These are phyloP conservation scores for Hirtodrosophila alboralis DNA, from an alignment of 2,888 invertebrate genomes.

Conservation along the genomic window DNA sequence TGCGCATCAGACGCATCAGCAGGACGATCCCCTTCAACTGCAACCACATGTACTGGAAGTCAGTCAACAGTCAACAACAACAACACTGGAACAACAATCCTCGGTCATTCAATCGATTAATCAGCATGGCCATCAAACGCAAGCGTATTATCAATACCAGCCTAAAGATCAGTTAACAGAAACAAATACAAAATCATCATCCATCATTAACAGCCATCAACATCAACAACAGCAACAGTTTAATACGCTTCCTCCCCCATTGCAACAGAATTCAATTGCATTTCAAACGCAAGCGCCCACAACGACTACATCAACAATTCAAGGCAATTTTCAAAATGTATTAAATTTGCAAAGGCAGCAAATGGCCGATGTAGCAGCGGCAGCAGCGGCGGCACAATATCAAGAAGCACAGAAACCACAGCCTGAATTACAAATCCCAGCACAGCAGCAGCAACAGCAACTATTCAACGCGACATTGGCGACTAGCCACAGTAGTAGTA, in stretches of 20 bases:
- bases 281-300: conserved; percentile 22
- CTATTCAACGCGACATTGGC: conserved; percentile 13
- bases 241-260: conserved; percentile 5
- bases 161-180: conserved; percentile 33
- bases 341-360: conserved; percentile 71
- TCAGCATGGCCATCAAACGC: conserved; percentile 53
- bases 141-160: conserved; percentile 30
- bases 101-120: conserved; percentile 34
- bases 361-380: conserved; percentile 39
- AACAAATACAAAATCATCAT: conserved; percentile 45
- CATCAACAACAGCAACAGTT: conserved; percentile 36
- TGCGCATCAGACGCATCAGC: no score
- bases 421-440: conserved; percentile 33
- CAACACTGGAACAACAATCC: conserved; percentile 33
- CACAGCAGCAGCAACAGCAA: conserved; percentile 55
- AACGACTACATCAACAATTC: conserved; percentile 55
- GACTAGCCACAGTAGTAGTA: conserved; percentile 20
- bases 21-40: conserved; percentile 5
- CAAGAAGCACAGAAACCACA: conserved; percentile 35
- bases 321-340: conserved; percentile 77
- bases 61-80: conserved; percentile 42
- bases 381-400: conserved; percentile 37
- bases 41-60: conserved; percentile 10
- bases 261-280: conserved; percentile 13
- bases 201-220: conserved; percentile 35